Evolutionary conservation across 2,888 invertebrate species (phyloP).

Genomic region (Drosophila diplacantha): DNA sequence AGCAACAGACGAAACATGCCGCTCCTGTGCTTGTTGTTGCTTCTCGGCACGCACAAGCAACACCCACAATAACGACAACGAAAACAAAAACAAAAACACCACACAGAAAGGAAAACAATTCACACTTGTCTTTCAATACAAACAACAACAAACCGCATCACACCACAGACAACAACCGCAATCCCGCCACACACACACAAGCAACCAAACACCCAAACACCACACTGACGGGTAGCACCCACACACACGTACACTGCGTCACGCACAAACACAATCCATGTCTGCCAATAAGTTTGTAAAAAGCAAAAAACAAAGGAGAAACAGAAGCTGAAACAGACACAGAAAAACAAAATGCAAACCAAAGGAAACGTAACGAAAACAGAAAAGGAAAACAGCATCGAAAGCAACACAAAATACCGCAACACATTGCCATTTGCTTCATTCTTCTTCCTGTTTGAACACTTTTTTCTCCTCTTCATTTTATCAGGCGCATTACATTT

Average conservation of each 20-base stretch:
- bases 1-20: constrained; percentile 50
- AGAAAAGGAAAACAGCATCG: constrained; percentile 52
- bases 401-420: constrained; percentile 63
- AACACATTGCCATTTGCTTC: constrained; percentile 65
- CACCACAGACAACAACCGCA: constrained; percentile 66
- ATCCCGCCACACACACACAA: constrained; percentile 60
- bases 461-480: constrained; percentile 24
- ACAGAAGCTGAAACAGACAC: constrained; percentile 21
- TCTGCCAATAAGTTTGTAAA: constrained; percentile 70
- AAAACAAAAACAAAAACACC: constrained; percentile 47
- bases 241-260: constrained; percentile 42
- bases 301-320: constrained; percentile 27
- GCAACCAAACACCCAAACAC: constrained; percentile 37
- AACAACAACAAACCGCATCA: constrained; percentile 50
- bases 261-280: constrained; percentile 57
- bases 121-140: constrained; percentile 73
- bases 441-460: constrained; percentile 30
- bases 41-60: constrained; percentile 54
- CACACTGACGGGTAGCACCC: constrained; percentile 10
- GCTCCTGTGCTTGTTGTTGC: constrained; percentile 29
- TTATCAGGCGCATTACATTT: constrained; percentile 1
- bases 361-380: constrained; percentile 39
- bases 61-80: constrained; percentile 35
- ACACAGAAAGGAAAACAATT: constrained; percentile 65
- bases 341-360: constrained; percentile 19